phyloP scores from a whole-genome alignment of 2,888 invertebrate species.

The Ochropacha duplaris region DNA sequence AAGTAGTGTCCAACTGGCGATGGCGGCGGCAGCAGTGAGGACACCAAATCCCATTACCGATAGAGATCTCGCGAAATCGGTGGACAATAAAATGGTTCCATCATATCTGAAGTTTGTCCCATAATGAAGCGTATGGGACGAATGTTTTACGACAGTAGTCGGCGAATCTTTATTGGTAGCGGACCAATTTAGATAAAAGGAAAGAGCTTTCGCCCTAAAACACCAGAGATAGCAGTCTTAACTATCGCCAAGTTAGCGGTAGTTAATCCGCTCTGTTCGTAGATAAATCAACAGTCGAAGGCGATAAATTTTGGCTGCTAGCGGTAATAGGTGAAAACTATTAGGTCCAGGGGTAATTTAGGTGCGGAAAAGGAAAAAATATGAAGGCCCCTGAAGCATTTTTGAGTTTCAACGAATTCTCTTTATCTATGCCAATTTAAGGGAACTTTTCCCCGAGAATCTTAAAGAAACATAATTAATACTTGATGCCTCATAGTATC shows the following conservation, averaged over 20 bases:
- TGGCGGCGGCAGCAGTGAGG: slow-evolving; percentile 28
- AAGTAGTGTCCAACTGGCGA: slow-evolving; percentile 38
- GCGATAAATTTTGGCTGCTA: slow-evolving; percentile 75
- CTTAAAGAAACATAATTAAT: neutral
- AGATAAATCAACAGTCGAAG: slow-evolving; percentile 80
- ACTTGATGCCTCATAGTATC: neutral
- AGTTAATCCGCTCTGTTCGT: slow-evolving; percentile 76
- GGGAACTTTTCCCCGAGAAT: neutral
- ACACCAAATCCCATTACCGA: slow-evolving; percentile 72
- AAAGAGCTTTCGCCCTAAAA: slow-evolving; percentile 80
- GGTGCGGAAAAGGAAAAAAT: slow-evolving; percentile 61
- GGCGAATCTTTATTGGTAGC: slow-evolving; percentile 82
- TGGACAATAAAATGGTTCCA: slow-evolving; percentile 82
- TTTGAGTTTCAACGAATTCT: slow-evolving; percentile 16
- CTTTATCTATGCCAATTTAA: slow-evolving; percentile 13
- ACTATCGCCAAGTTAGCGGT: slow-evolving; percentile 83
- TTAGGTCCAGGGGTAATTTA: slow-evolving; percentile 74
- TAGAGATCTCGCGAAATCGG: slow-evolving; percentile 80
- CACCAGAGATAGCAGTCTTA: slow-evolving; percentile 82
- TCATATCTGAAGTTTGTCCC: slow-evolving; percentile 82
- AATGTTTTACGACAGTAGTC: slow-evolving; percentile 81
- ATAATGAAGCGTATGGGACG: slow-evolving; percentile 83
- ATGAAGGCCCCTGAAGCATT: slow-evolving; percentile 24
- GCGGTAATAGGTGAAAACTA: slow-evolving; percentile 82
- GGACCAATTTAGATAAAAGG: slow-evolving; percentile 84